phyloP scores from a whole-genome alignment of 2,113 vertebrate species.

The Epinephelus lanceolatus region DNA sequence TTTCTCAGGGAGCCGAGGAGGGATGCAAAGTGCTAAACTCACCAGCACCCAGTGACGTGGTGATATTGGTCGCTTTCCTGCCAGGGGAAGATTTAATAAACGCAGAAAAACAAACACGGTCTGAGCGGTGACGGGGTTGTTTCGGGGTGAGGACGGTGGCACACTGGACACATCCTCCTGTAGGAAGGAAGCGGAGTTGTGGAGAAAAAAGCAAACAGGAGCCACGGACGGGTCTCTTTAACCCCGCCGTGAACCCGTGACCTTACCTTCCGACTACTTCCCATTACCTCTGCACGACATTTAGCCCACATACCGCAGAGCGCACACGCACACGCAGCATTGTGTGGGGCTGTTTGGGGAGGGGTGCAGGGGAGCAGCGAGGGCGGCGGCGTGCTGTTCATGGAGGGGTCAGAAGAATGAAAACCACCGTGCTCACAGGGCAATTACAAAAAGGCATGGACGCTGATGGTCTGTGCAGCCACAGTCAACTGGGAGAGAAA shows the following conservation, averaged over 20 bases:
- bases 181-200: slow-evolving; percentile 92
- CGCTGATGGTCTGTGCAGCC: slow-evolving; percentile 33
- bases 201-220: slow-evolving; percentile 88
- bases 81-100: slow-evolving; percentile 85
- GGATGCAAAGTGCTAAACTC: slow-evolving; percentile 64
- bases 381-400: slow-evolving; percentile 62
- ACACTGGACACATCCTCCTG: slow-evolving; percentile 88
- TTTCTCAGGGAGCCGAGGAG: slow-evolving; percentile 69
- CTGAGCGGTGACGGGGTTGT: slow-evolving; percentile 75
- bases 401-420: slow-evolving; percentile 72
- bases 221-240: slow-evolving; percentile 86
- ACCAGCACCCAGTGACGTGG: slow-evolving; percentile 84
- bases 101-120: slow-evolving; percentile 91
- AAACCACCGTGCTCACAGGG: slow-evolving; percentile 60
- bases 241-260: slow-evolving; percentile 91
- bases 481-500: slow-evolving; percentile 17
- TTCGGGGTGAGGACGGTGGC: slow-evolving; percentile 75
- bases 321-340: slow-evolving; percentile 50
- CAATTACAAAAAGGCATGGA: slow-evolving; percentile 45
- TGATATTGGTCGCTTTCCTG: slow-evolving; percentile 85
- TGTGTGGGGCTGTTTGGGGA: slow-evolving; percentile 50
- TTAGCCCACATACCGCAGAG: slow-evolving; percentile 77
- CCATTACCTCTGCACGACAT: slow-evolving; percentile 90
- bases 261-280: slow-evolving; percentile 90
- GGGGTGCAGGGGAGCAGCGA: slow-evolving; percentile 38